Conservation (phyloP, 1,140 invertebrate genomes). For the Drosophila elegans region DNA sequence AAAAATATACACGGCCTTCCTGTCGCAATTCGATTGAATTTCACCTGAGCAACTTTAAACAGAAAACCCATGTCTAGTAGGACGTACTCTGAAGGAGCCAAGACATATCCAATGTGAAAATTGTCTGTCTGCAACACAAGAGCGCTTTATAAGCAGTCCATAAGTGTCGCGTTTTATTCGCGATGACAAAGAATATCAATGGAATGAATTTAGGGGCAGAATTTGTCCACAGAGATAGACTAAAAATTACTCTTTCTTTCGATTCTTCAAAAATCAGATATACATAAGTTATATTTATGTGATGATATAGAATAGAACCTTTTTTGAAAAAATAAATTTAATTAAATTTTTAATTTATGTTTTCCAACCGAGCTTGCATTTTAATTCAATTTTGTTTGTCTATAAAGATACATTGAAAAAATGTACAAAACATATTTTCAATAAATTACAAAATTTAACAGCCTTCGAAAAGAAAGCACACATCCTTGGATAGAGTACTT, state of each 20-base stretch:
- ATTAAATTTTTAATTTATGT: neutral
- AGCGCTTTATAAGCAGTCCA: conserved; percentile 60
- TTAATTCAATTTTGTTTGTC: too few species aligned
- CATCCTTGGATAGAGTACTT: neutral
- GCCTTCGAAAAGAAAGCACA: too few species aligned
- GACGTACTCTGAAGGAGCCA: conserved; percentile 13
- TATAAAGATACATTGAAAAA: too few species aligned
- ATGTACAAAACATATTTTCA: too few species aligned
- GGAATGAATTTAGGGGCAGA: conserved; percentile 14
- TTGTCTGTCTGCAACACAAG: conserved; percentile 34
- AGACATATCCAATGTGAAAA: conserved; percentile 7
- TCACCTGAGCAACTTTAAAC: conserved; percentile 53
- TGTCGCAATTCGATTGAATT: conserved; percentile 11
- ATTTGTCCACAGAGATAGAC: too few species aligned
- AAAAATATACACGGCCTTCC: conserved; percentile 12
- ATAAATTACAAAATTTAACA: too few species aligned
- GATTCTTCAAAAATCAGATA: neutral
- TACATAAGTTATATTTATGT: neutral
- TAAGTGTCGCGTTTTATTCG: conserved; percentile 67
- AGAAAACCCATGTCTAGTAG: conserved; percentile 1
- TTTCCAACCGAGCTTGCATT: too few species aligned
- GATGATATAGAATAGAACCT: neutral
- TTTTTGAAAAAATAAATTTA: neutral
- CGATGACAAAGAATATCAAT: conserved; percentile 22
- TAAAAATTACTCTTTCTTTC: neutral